phyloP scores from a whole-genome alignment of 2,888 invertebrate species.

The Tetrapedia diversipes region DNA sequence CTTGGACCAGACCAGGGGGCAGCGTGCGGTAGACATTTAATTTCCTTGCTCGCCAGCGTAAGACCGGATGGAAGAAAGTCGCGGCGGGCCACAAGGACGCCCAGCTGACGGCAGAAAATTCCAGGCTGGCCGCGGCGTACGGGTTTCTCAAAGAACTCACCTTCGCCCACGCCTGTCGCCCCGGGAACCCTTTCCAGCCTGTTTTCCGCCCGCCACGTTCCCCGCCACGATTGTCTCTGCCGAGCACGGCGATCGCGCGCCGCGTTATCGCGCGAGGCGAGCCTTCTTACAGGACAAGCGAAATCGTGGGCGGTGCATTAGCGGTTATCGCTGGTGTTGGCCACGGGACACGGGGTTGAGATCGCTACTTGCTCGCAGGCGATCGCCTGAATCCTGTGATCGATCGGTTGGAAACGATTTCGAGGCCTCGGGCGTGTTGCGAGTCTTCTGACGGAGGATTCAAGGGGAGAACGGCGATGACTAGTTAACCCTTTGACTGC shows the following conservation, averaged over 20 bases:
- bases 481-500: too few species aligned
- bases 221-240: constrained; percentile 52
- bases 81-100: constrained; percentile 33
- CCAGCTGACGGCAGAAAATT: constrained; percentile 19
- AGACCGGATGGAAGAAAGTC: constrained; percentile 44
- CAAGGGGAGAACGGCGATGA: too few species aligned
- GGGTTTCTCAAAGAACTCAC: constrained; percentile 23
- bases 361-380: constrained; percentile 32
- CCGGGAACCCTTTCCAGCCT: constrained; percentile 14
- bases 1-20: background rate
- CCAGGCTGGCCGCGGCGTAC: constrained; percentile 14
- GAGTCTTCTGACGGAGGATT: too few species aligned
- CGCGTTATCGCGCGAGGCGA: constrained; percentile 58
- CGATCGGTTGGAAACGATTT: constrained; percentile 1
- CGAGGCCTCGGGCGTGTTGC: too few species aligned
- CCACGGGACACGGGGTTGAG: constrained; percentile 20
- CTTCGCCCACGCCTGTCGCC: constrained; percentile 38
- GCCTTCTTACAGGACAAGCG: constrained; percentile 58
- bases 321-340: constrained; percentile 53
- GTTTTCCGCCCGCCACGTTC: constrained; percentile 12
- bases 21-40: constrained; percentile 25
- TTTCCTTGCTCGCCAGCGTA: constrained; percentile 39
- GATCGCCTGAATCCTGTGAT: background rate
- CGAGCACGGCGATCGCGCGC: constrained; percentile 14
- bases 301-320: constrained; percentile 66